Percentiles rank a stretch among this genome's conserved stretches.
Conservation (phyloP, 2,113 vertebrate species). For the Onychorhynchus coronatus region DNA sequence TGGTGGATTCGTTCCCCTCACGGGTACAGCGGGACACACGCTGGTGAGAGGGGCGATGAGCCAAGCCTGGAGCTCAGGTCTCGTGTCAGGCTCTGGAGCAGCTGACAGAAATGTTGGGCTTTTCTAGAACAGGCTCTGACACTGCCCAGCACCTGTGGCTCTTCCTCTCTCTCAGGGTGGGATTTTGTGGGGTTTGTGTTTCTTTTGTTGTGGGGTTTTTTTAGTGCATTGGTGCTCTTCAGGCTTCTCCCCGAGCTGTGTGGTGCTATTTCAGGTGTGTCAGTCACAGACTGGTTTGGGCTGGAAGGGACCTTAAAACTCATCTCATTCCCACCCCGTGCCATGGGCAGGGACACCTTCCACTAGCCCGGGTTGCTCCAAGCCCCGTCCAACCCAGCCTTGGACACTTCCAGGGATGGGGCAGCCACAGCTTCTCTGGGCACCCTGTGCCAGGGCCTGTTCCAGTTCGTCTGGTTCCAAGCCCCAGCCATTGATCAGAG, state of each 20-base stretch:
- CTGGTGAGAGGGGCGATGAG: fast-evolving
- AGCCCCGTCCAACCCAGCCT: not conserved
- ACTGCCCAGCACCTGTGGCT: not conserved
- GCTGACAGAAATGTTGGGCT: not conserved
- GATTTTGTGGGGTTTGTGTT: not conserved
- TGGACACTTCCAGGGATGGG: not conserved
- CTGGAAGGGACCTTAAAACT: not conserved
- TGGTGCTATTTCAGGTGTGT: not conserved
- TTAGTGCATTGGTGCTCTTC: not conserved
- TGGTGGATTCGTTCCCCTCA: fast-evolving
- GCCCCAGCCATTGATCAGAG: not conserved
- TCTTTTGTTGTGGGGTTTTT: not conserved
- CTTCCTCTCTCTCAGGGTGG: not conserved
- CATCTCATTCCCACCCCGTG: not conserved
- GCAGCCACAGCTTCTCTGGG: not conserved
- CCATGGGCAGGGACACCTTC: not conserved
- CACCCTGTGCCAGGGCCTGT: not conserved
- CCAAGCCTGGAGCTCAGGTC: not conserved
- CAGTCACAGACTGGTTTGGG: not conserved
- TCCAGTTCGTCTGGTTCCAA: not conserved
- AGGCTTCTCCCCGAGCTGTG: not conserved
- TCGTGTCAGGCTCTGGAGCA: not conserved
- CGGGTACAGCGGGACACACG: fast-evolving
- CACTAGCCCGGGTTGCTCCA: not conserved
- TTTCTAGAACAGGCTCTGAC: not conserved